Evolutionary conservation across 2,797 vertebrate genomes (phyloP).

Genomic region (Poliocrania exsul): DNA sequence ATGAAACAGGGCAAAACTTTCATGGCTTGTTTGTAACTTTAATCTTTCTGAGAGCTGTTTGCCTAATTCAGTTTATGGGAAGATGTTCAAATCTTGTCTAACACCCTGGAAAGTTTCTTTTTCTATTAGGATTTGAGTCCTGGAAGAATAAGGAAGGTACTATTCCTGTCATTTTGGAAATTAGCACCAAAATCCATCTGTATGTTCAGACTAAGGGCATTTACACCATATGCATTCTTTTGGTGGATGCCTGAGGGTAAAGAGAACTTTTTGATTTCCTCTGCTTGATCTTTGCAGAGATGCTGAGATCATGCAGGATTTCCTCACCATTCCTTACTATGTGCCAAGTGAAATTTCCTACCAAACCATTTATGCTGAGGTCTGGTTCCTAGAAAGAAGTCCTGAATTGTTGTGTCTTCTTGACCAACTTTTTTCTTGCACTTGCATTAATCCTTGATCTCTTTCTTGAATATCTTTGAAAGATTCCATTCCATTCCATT

Average conservation of each 20-base stretch:
- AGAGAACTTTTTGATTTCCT: not conserved
- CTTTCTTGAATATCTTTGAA: not conserved
- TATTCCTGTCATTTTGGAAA: not conserved
- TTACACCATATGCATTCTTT: not conserved
- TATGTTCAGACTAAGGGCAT: accelerated
- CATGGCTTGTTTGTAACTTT: not conserved
- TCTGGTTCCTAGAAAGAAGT: not conserved
- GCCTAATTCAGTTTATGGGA: not conserved
- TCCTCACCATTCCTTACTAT: not conserved
- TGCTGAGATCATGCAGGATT: accelerated
- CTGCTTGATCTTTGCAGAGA: not conserved
- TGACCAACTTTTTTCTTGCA: not conserved
- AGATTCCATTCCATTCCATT: not conserved
- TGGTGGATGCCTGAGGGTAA: not conserved
- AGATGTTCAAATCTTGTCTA: not conserved
- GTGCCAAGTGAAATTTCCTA: not conserved
- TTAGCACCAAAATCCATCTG: not conserved
- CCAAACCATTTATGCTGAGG: not conserved
- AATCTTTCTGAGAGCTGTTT: not conserved
- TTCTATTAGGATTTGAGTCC: not conserved
- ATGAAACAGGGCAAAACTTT: not conserved
- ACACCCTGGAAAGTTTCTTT: not conserved
- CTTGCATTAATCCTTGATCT: not conserved
- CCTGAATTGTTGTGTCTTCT: not conserved
- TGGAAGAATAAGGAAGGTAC: not conserved